Conservation (phyloP, 2,797 vertebrate species). For the Loriculus beryllinus region DNA sequence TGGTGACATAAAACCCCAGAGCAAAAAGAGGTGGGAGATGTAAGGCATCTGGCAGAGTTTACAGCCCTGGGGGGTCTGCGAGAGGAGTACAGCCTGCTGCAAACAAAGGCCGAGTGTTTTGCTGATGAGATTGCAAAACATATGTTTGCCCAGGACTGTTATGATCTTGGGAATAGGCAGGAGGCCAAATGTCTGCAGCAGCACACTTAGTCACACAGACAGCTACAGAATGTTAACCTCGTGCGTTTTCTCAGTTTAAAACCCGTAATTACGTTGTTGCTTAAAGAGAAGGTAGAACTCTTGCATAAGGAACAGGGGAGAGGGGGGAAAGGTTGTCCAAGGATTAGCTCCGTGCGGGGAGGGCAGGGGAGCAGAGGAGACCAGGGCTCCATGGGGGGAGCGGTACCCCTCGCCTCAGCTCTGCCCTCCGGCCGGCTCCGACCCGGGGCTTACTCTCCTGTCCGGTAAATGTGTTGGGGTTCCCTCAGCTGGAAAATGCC, state of each 20-base stretch:
- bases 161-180: constrained; percentile 43
- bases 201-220: neutral
- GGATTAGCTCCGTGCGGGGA: neutral
- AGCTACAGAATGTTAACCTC: neutral
- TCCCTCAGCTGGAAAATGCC: rapidly evolving
- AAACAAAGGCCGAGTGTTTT: constrained; percentile 64
- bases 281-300: neutral
- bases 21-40: neutral
- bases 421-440: neutral
- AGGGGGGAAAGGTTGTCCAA: rapidly evolving
- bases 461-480: rapidly evolving
- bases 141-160: constrained; percentile 57
- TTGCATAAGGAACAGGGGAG: neutral
- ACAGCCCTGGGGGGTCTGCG: constrained; percentile 5
- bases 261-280: neutral
- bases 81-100: constrained; percentile 16
- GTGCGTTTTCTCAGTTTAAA: neutral
- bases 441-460: rapidly evolving
- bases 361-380: neutral
- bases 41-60: constrained; percentile 26
- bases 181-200: constrained; percentile 19
- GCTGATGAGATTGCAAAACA: constrained; percentile 62
- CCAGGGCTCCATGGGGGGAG: rapidly evolving
- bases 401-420: neutral
- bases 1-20: neutral